Base-by-base conservation (phyloP, 1,140 invertebrate species). In the Metaphire vulgaris region DNA sequence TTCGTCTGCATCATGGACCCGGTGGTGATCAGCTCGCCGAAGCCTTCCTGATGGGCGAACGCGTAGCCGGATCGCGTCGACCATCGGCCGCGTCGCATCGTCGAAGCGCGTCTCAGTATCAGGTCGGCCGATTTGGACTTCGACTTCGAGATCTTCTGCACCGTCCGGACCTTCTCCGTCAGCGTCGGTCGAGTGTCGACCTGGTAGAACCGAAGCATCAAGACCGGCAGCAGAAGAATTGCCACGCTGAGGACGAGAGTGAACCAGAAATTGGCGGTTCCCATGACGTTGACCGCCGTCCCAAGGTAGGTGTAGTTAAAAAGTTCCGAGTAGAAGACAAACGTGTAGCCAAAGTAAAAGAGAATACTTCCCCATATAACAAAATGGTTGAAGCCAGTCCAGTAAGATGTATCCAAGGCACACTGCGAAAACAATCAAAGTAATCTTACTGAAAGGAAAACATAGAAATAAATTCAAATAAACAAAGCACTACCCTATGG, bases 1-100 rank as follows among this genome's bases (percentile, higher is more conserved):
- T n/a, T n/a, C n/a, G n/a, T n/a, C n/a, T 86, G 83, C 94, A 98
- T 98, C 81, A 98, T 96, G 86, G 97, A 97, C 64, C 97, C 97
- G 41, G 94, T 97, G 2, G 96, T 98, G 81, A 99, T 99, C 29
- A 99, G 91, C 12, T 95, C 90, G 56, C 97, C 97, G 88, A 99
- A 99, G 81, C 97, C 96, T 89, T 97, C 94, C 81, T 91, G 89
- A 87, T 99, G 97, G 33, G 97, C 95, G 88, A 99, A 99, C 0
- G 97, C 97, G 86, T 99, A 99, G 41, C 97, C 97, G 0, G 95
- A 98, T n/a, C 97, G 91, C 0, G 77, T 29, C 15, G 79, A 77
- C 29, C 85, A 89, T 69, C 91, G 92, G 78, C 85, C 87, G 79
- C 94, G 89, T 76, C 94, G 89, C 0, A 94, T 91, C 16, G 93